Evolutionary conservation across 2,888 invertebrate species (phyloP).

Genomic region (Schizaphis graminum): DNA sequence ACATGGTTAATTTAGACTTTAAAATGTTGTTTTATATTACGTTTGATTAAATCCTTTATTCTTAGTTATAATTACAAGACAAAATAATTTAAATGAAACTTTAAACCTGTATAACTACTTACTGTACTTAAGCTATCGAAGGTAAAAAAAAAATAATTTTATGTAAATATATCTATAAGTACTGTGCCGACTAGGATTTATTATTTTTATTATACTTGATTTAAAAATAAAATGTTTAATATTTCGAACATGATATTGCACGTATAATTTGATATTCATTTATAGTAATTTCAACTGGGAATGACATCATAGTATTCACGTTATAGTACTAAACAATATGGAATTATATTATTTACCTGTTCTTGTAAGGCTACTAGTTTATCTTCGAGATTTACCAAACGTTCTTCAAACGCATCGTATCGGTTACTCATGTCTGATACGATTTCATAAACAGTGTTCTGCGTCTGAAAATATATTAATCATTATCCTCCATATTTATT

Average conservation of each 20-base stretch:
- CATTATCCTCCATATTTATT: constrained; percentile 61
- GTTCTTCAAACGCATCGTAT: constrained; percentile 93
- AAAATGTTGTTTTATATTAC: background rate
- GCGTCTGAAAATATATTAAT: constrained; percentile 80
- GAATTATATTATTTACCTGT: constrained; percentile 71
- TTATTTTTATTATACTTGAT: background rate
- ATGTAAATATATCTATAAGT: background rate
- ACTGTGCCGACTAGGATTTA: background rate
- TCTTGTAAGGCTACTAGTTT: constrained; percentile 86
- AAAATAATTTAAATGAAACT: background rate
- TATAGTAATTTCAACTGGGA: background rate
- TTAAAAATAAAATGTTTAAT: background rate
- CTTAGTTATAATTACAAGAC: background rate
- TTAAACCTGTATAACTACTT: background rate
- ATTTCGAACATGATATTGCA: background rate
- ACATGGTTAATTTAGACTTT: background rate
- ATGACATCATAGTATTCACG: background rate
- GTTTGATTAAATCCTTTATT: background rate
- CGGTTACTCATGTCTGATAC: constrained; percentile 97
- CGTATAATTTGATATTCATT: background rate
- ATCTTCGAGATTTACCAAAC: constrained; percentile 92
- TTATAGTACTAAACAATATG: background rate
- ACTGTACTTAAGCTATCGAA: background rate
- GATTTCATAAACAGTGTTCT: constrained; percentile 97
- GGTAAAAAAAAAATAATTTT: background rate